These are phyloP conservation scores for Rattus norvegicus DNA, from an alignment of 2,113 vertebrate species.

Conservation along the genomic window GRCr8 NC_086026.1:126502501-126503000, in stretches of 20 bases:
- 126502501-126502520: slow-evolving; percentile 62
- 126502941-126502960: slow-evolving; percentile 29
- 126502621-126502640: slow-evolving; percentile 57
- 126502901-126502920: slow-evolving; percentile 27
- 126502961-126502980: slow-evolving; percentile 66
- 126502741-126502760: slow-evolving; percentile 83
- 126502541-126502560: slow-evolving; percentile 75
- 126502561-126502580: slow-evolving; percentile 65
- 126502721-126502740: slow-evolving; percentile 57
- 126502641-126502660: slow-evolving; percentile 57
- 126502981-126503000: slow-evolving; percentile 74
- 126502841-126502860: slow-evolving; percentile 43
- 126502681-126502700: slow-evolving; percentile 33
- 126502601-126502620: slow-evolving; percentile 86
- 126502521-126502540: slow-evolving; percentile 77
- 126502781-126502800: slow-evolving; percentile 36
- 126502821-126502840: slow-evolving; percentile 8
- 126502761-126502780: slow-evolving; percentile 47
- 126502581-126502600: slow-evolving; percentile 75
- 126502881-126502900: slow-evolving; percentile 13
- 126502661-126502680: slow-evolving; percentile 15
- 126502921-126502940: slow-evolving; percentile 62
- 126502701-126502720: neutral
- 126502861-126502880: slow-evolving; percentile 22
- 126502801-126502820: slow-evolving; percentile 48